Base-by-base conservation (phyloP, 2,797 vertebrate genomes). In the Numenius phaeopus region DNA sequence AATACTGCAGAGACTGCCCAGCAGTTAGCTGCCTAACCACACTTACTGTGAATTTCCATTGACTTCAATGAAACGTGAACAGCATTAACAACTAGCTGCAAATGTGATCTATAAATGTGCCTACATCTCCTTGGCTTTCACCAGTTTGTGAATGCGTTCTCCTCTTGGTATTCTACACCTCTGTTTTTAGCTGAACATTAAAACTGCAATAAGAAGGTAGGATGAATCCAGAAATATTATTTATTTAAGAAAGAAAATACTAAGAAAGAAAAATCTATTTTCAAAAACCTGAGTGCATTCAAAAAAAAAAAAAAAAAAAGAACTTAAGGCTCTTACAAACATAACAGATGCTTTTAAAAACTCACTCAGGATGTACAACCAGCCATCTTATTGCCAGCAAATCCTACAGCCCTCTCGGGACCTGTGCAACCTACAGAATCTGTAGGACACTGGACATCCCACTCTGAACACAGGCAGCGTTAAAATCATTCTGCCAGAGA, bases 41-140 rank as follows among this genome's bases (percentile, higher is more conserved):
- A 5, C 52, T 52, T 8, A 7, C 64, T 67, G 83, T 46, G 89
- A 94, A 90, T 84, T 93, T 84, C 86, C 94, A 87, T 11, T 29
- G 23, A 57, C 83, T 90, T 83, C 80, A 71, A 3, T 4, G 32
- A 39, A 95, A 84, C 20, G 24, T 83, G 89, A 89, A 73, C 2
- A 23, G 90, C 94, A 94, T 80, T 11, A 65, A 59, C 30, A 86
- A 85, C 7, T 4, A 91, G 75, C 78, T 77, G 75, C 9, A 1
- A 78, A 49, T 17, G 72, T 3, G 24, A 73, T 15, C 55, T 20
- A 44, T 9, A 49, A 59, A 52, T 1, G 6, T 5, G 46, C 26
- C 61, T 59, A 30, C 27, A 37, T 18, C 64, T 52, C 82, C 52
- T 26, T 29, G 18, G 65, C 46, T 85, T 73, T 32, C 52, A 50